Conservation (phyloP, 2,888 invertebrate species). For the Ormyrus nitidulus region DNA sequence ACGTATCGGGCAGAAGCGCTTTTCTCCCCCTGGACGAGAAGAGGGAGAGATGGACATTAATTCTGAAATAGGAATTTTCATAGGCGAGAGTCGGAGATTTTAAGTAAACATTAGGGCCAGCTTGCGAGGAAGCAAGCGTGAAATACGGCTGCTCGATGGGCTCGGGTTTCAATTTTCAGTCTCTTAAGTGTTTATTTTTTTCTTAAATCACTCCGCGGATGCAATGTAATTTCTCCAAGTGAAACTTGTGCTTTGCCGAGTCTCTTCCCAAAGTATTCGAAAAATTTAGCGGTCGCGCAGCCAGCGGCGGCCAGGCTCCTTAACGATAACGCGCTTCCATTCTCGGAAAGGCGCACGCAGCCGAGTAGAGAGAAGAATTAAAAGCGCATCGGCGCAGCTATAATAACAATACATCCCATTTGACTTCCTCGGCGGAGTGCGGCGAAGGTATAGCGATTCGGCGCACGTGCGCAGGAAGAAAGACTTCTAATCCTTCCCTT, state of each 20-base stretch:
- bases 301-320: too few relatives aligned
- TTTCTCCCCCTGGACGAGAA: constrained; percentile 19
- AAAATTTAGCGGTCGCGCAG: too few relatives aligned
- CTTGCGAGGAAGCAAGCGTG: constrained; percentile 20
- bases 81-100: constrained; percentile 34
- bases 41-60: constrained; percentile 32
- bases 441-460: constrained; percentile 7
- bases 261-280: too few relatives aligned
- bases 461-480: constrained; percentile 41
- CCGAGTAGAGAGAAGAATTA: constrained; percentile 23
- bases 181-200: too few relatives aligned
- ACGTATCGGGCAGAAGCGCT: not conserved
- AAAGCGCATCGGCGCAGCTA: constrained; percentile 28
- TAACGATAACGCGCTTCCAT: not conserved
- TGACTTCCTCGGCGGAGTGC: constrained; percentile 12
- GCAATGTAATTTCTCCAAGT: too few relatives aligned
- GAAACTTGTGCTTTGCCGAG: too few relatives aligned
- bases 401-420: constrained; percentile 41
- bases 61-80: constrained; percentile 43
- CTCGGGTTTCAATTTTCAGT: constrained; percentile 41
- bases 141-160: constrained; percentile 16
- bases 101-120: constrained; percentile 49
- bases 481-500: constrained; percentile 35
- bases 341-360: constrained; percentile 12
- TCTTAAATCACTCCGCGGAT: too few relatives aligned